Evolutionary conservation across 2,888 invertebrate species (phyloP), one percentile per base, ranked within the genome.

Genomic region (Limnephilus marmoratus): DNA sequence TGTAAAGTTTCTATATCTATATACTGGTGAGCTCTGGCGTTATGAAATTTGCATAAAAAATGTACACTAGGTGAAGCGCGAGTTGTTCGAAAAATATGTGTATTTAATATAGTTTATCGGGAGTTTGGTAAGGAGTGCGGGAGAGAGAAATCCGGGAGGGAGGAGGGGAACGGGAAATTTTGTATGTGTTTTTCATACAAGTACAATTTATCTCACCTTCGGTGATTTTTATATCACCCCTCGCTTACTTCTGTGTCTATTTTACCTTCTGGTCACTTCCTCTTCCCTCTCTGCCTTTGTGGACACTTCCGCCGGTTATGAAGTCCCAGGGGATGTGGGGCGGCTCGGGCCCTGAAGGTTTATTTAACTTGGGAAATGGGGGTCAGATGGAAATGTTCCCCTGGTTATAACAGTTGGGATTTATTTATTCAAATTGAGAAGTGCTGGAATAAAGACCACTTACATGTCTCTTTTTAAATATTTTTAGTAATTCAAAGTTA

Each of bases 301-400:
- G 68, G 88, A 34, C 88, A 89, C 88, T 80, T 89, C 88, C 88
- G 88, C 24, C 88, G 81, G 88, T 89, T 80, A 89, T 89, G 88
- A 89, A 89, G 88, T 89, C 88, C 88, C 37, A 18, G 68, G 45
- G 81, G 88, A 37, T 87, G 87, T 87, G 31, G 45, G 49, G 13
- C 24, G 68, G 53, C 31, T 53, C 29, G 49, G 49, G 31, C 18
- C 34, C 87, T 29, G 53, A 68, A 86, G 87, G 87, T 68, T 87
- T 87, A 31, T 49, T 49, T 87, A 87, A 87, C 87, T 87, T 49
- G n/a, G 53, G 53, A 87, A 87, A 53, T 53, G 15, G 87, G 87
- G 87, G 87, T 49, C 31, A 87, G 34, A 68, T 49, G 31, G 31
- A 86, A 86, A 29, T 49, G 87, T 34, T 37, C 18, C 37, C 83